Conservation (phyloP, 2,888 invertebrate species). For the Aspidiotus rigidus region DNA sequence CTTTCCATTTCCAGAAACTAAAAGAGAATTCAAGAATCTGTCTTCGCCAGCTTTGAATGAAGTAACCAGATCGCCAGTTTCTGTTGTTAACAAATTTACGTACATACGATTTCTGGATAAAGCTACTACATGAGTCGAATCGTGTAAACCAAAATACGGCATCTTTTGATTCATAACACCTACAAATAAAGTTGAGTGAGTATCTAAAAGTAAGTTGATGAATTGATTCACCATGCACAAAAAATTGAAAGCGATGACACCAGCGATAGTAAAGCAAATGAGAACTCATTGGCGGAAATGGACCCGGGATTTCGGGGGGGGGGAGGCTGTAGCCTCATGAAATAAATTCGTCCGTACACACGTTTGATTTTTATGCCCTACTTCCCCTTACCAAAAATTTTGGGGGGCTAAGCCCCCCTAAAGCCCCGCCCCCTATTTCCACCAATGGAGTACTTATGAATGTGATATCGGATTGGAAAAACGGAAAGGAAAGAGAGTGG, state of each 20-base stretch:
- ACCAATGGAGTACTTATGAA: too few species aligned
- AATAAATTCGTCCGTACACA: too few species aligned
- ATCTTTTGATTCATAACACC: conserved; percentile 89
- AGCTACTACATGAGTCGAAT: conserved; percentile 67
- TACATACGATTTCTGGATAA: conserved; percentile 63
- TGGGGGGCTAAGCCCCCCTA: too few species aligned
- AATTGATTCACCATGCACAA: background rate
- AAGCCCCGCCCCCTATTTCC: too few species aligned
- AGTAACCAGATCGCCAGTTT: conserved; percentile 63
- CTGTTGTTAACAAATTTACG: conserved; percentile 47
- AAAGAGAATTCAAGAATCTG: conserved; percentile 74
- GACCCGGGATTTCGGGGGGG: too few species aligned
- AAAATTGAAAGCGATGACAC: background rate
- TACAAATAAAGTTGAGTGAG: conserved; percentile 49
- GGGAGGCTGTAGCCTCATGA: too few species aligned
- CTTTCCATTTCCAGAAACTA: conserved; percentile 82
- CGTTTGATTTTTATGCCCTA: too few species aligned
- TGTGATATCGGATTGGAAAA: too few species aligned
- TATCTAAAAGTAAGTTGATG: background rate
- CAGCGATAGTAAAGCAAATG: too few species aligned
- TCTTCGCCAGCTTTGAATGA: conserved; percentile 87
- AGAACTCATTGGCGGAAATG: too few species aligned
- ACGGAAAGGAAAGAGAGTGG: too few species aligned
- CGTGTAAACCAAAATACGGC: conserved; percentile 80
- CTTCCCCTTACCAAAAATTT: too few species aligned